phyloP scores from a whole-genome alignment of 1,140 invertebrate species.

The Drosophila prosaltans region DNA sequence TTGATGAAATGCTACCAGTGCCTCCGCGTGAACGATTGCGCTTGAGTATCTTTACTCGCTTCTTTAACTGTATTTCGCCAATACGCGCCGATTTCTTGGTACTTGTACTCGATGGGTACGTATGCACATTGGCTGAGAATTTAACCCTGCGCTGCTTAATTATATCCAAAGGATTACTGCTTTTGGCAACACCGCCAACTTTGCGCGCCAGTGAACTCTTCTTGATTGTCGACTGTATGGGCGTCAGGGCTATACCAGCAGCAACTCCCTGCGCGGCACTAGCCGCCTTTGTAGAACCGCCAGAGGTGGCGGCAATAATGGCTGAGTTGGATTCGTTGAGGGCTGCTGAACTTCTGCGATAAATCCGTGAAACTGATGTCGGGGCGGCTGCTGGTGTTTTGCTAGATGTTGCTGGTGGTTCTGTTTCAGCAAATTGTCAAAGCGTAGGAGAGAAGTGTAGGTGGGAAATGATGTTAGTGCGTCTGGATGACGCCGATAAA shows the following conservation, averaged over 20 bases:
- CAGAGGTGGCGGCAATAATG: background rate
- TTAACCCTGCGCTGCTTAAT: conserved; percentile 58
- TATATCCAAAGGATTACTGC: background rate
- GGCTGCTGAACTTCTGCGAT: conserved; percentile 18
- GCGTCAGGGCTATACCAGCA: background rate
- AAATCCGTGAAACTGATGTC: conserved; percentile 15
- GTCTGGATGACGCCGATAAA: conserved; percentile 33
- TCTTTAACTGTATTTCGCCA: conserved; percentile 54
- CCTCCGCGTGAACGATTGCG: conserved; percentile 28
- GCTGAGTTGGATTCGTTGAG: background rate
- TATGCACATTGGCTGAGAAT: conserved; percentile 57
- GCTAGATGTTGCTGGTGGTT: conserved; percentile 5
- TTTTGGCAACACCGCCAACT: conserved; percentile 31
- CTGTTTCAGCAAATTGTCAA: conserved; percentile 26
- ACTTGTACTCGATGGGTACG: conserved; percentile 29
- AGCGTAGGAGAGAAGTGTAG: conserved; percentile 42
- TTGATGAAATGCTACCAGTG: conserved; percentile 17
- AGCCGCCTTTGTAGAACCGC: conserved; percentile 34
- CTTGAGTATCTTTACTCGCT: conserved; percentile 56
- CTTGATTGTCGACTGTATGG: conserved; percentile 11
- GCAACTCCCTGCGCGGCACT: conserved; percentile 1
- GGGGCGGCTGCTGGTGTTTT: conserved; percentile 4
- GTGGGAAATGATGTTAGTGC: conserved; percentile 54
- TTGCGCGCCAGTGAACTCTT: conserved; percentile 56
- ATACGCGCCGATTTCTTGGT: conserved; percentile 46